Evolutionary conservation across 1,140 invertebrate genomes (phyloP).

Genomic region (Drosophila ficusphila): DNA sequence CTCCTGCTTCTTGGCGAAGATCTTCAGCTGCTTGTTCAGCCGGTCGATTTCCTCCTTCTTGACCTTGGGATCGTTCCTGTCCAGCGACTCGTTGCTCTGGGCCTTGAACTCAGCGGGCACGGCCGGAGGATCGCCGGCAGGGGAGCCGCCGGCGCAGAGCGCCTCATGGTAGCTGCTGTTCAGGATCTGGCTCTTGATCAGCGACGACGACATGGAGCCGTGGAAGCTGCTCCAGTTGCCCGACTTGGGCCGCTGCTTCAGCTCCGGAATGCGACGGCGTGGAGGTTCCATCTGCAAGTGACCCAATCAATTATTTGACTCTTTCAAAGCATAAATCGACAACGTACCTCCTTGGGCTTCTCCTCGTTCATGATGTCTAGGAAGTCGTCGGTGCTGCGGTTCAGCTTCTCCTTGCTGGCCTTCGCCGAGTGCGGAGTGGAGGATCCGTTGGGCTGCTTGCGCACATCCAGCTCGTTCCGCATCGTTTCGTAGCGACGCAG

Average conservation of each 20-base stretch:
- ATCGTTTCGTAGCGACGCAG: slow-evolving; percentile 96
- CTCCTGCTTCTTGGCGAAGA: slow-evolving; percentile 95
- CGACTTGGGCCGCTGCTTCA: slow-evolving; percentile 88
- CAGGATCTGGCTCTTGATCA: slow-evolving; percentile 84
- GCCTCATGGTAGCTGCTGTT: slow-evolving; percentile 88
- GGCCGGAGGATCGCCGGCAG: slow-evolving; percentile 26
- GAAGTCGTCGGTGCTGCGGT: slow-evolving; percentile 78
- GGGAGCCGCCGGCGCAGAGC: slow-evolving; percentile 81
- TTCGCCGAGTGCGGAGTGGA: slow-evolving; percentile 72
- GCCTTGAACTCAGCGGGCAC: slow-evolving; percentile 65
- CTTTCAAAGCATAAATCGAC: background rate
- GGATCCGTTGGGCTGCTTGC: slow-evolving; percentile 84
- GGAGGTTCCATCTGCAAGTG: slow-evolving; percentile 86
- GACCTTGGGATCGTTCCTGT: slow-evolving; percentile 85
- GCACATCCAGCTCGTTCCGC: slow-evolving; percentile 94
- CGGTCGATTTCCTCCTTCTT: slow-evolving; percentile 93
- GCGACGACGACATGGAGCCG: slow-evolving; percentile 81
- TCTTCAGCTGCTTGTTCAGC: slow-evolving; percentile 90
- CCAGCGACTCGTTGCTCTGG: slow-evolving; percentile 85
- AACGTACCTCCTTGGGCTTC: slow-evolving; percentile 76
- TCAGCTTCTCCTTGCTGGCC: slow-evolving; percentile 78
- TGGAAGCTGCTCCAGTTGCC: slow-evolving; percentile 87
- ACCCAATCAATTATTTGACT: background rate
- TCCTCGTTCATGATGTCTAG: slow-evolving; percentile 84
- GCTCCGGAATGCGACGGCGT: slow-evolving; percentile 88